A percentile compares a stretch with the other conserved stretches of the same genome.
Conservation (phyloP, 2,888 invertebrate genomes). For the Eristalis pertinax region DNA sequence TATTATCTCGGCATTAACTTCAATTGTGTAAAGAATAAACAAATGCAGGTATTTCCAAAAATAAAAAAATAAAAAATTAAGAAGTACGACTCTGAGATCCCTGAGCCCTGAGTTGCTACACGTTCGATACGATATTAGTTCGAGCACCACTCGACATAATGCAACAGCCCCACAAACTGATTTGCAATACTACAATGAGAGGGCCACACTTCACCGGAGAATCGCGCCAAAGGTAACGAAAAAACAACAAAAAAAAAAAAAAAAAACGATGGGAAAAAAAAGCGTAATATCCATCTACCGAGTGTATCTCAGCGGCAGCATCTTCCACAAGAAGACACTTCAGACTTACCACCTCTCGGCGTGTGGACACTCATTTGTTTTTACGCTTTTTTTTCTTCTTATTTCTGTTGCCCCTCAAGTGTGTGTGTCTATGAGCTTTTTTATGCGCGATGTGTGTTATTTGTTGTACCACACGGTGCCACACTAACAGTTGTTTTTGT, state of each 20-base stretch:
- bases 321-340: conserved; percentile 63
- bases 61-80: neutral
- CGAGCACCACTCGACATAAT: conserved; percentile 46
- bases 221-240: conserved; percentile 39
- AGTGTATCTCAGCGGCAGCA: conserved; percentile 51
- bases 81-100: neutral
- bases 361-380: conserved; percentile 27
- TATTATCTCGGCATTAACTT: conserved; percentile 19
- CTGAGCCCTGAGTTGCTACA: conserved; percentile 47
- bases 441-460: conserved; percentile 1
- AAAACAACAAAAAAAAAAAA: conserved; percentile 12
- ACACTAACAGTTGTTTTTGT: conserved; percentile 48
- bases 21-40: conserved; percentile 45
- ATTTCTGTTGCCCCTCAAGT: neutral
- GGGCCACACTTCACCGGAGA: conserved; percentile 49
- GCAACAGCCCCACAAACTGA: conserved; percentile 49
- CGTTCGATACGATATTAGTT: conserved; percentile 43
- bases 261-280: conserved; percentile 10
- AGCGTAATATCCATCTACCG: conserved; percentile 5
- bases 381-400: neutral
- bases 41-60: conserved; percentile 9
- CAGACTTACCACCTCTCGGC: conserved; percentile 55
- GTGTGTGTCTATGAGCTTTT: conserved; percentile 14
- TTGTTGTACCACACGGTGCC: conserved; percentile 61
- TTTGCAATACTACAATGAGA: conserved; percentile 59